Evolutionary conservation across 2,113 vertebrate genomes (phyloP).

Genomic region (Pteruthius melanotis): DNA sequence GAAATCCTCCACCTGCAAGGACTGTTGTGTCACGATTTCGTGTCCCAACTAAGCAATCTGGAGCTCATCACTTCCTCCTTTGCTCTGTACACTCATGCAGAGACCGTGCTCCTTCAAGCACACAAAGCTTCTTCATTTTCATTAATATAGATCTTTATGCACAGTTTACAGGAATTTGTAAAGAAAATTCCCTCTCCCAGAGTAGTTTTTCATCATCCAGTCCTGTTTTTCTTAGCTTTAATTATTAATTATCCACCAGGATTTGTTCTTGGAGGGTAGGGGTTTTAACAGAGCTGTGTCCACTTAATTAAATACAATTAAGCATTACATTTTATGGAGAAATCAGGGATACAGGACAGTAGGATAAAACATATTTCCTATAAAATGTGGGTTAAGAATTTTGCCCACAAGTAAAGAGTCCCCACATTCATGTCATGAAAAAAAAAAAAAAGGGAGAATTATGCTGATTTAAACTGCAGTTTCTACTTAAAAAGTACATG

Average conservation of each 20-base stretch:
- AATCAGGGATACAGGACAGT: background rate
- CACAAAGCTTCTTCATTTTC: background rate
- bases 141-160: background rate
- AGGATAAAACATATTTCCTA: background rate
- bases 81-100: background rate
- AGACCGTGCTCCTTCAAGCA: background rate
- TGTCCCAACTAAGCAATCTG: background rate
- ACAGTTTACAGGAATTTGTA: background rate
- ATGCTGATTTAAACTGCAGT: background rate
- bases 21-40: background rate
- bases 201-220: background rate
- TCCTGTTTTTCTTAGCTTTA: background rate
- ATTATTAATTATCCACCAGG: background rate
- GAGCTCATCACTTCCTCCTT: background rate
- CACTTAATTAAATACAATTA: background rate
- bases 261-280: background rate
- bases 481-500: background rate
- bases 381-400: background rate
- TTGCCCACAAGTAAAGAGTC: background rate
- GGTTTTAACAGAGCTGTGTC: background rate
- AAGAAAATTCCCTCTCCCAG: background rate
- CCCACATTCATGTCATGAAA: background rate
- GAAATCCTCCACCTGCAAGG: background rate
- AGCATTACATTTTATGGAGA: background rate
- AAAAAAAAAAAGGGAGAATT: background rate